Evolutionary conservation across 2,888 invertebrate species (phyloP).

Genomic region (Automeris io): DNA sequence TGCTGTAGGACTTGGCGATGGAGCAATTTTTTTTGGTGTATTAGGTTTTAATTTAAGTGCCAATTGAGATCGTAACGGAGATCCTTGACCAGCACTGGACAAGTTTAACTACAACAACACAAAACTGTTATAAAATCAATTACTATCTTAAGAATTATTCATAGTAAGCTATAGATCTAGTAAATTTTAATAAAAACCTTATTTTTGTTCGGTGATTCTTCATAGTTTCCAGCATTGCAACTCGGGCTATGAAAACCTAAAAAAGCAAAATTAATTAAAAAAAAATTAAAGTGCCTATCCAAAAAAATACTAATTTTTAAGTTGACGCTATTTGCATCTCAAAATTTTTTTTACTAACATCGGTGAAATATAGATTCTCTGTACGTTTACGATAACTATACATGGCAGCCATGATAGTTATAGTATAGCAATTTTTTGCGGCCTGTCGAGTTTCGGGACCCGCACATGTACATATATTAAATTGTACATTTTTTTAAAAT

Average conservation of each 20-base stretch:
- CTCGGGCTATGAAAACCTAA: constrained; percentile 58
- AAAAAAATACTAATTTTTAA: background rate
- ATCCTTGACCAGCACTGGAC: constrained; percentile 82
- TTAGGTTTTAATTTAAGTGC: constrained; percentile 81
- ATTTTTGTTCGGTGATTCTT: constrained; percentile 65
- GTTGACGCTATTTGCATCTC: background rate
- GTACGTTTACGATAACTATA: too few relatives aligned
- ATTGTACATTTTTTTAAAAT: too few relatives aligned
- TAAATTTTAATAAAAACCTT: constrained; percentile 33
- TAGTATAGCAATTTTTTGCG: too few relatives aligned
- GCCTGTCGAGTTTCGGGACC: too few relatives aligned
- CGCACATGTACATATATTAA: too few relatives aligned
- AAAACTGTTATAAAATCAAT: constrained; percentile 8
- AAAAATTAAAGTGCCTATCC: background rate
- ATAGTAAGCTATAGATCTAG: too few relatives aligned
- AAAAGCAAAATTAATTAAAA: constrained; percentile 19
- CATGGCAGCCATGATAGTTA: too few relatives aligned
- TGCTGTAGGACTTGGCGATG: constrained; percentile 64
- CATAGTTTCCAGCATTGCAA: constrained; percentile 57
- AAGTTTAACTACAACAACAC: constrained; percentile 54
- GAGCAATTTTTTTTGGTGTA: constrained; percentile 67
- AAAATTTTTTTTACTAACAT: too few relatives aligned
- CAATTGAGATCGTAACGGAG: constrained; percentile 83
- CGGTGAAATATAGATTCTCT: too few relatives aligned
- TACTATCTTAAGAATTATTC: too few relatives aligned